A percentile compares a stretch with the other conserved stretches of the same genome.
phyloP scores from a whole-genome alignment of 2,113 vertebrate genomes.

The Lepidothrix coronata region DNA sequence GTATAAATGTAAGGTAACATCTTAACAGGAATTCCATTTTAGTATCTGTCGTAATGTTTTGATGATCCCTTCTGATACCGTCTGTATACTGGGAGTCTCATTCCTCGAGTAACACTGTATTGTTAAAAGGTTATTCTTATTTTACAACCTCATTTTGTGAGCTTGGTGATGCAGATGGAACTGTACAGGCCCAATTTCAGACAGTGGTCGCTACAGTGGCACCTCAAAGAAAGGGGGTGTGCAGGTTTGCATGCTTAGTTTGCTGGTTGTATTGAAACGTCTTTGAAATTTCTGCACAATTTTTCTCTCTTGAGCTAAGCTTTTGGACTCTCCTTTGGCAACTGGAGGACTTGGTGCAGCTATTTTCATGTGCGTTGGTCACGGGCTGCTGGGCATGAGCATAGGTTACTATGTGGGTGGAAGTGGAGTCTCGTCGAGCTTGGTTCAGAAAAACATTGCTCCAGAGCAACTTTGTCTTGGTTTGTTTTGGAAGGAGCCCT shows the following conservation, averaged over 20 bases:
- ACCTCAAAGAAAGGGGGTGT: accelerated
- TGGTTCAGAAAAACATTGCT: not conserved
- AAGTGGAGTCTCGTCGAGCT: not conserved
- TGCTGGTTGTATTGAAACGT: not conserved
- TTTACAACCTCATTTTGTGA: conserved; percentile 32
- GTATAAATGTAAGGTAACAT: not conserved
- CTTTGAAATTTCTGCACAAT: not conserved
- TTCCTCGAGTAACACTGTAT: not conserved
- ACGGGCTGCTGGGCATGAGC: not conserved
- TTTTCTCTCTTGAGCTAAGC: not conserved
- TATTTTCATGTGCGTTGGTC: not conserved
- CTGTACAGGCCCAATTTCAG: accelerated
- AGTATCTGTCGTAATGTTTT: conserved; percentile 48
- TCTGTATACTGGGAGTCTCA: not conserved
- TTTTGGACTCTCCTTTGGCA: not conserved
- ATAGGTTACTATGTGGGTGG: not conserved
- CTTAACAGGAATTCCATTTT: conserved; percentile 40
- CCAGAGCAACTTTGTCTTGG: not conserved
- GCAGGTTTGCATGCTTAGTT: not conserved
- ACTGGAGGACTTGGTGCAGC: accelerated
- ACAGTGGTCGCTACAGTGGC: accelerated
- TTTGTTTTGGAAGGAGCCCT: conserved; percentile 40
- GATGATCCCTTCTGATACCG: conserved; percentile 27
- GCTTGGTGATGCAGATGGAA: not conserved
- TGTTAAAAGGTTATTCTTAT: conserved; percentile 24